Base-by-base conservation (phyloP, 2,888 invertebrate species). In the Phyto melanocephala region DNA sequence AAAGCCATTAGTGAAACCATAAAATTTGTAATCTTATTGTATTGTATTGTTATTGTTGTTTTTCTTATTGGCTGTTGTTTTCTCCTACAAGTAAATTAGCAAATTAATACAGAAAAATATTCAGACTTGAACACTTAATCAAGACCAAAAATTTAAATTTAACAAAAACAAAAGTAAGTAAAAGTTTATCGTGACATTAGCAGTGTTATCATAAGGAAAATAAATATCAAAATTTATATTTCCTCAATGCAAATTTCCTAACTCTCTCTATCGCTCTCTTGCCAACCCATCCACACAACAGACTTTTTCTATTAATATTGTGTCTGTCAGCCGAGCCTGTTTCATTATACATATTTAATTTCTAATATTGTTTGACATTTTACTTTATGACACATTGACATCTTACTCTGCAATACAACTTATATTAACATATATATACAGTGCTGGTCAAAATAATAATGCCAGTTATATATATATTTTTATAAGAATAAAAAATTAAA, bases 171-270 rank as follows among this genome's bases (percentile, higher is more conserved):
- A 22, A 22, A 6, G 10, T 47, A 20, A 22, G 20, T 47, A 47
- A 47, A 40, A 42, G 28, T 72, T 62, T 60, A 40, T 62, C 13
- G n/a, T 37, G 37, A 60, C 50, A 72, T 72, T 72, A 72, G 60
- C 40, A 37, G 24, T 50, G 50, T 37, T 17, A 62, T 52, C 54
- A 42, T 20, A n/a, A 62, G 42, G 8, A 28, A 24, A 24, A 42
- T 42, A 40, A 62, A 42, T n/a, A 62, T 42, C 40, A 10, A n/a
- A 62, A 60, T 40, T 62, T 62, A 42, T 22, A 62, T 62, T 24
- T 2, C 10, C 15, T 47, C 17, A 3, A 20, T 1, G 20, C 10
- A 8, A 47, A 8, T 15, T 15, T 1, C 15, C 3, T 10, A 8
- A 2, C 47, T 11, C 1, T 20, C 2, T 47, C 20, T 11, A 11